Conservation (phyloP, 1,140 invertebrate species). For the Cydia amplana region DNA sequence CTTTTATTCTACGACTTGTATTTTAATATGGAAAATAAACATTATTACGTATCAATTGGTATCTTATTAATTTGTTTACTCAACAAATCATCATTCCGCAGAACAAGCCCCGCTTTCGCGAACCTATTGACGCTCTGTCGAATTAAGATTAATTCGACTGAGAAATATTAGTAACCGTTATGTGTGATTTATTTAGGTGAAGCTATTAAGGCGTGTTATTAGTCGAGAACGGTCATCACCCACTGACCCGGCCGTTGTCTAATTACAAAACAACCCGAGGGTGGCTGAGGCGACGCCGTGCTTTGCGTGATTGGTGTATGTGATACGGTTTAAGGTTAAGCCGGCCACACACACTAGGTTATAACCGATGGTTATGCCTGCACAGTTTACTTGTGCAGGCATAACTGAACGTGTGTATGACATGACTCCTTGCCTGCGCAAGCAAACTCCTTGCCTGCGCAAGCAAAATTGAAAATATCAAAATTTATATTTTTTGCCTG, state of each 20-base stretch:
- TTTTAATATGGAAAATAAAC: slow-evolving; percentile 46
- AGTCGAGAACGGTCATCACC: slow-evolving; percentile 54
- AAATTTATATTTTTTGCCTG: too few species aligned
- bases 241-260: slow-evolving; percentile 59
- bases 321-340: not conserved
- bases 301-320: not conserved
- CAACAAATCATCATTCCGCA: slow-evolving; percentile 43
- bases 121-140: slow-evolving; percentile 54
- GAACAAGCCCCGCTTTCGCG: slow-evolving; percentile 53
- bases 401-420: too few species aligned
- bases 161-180: slow-evolving; percentile 53
- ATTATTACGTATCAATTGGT: slow-evolving; percentile 41
- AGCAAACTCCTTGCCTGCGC: too few species aligned
- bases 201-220: slow-evolving; percentile 49
- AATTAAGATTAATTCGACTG: slow-evolving; percentile 59
- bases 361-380: too few species aligned
- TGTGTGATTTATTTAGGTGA: slow-evolving; percentile 60
- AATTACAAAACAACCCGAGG: slow-evolving; percentile 50
- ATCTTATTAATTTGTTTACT: slow-evolving; percentile 35
- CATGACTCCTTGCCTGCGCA: too few species aligned
- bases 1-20: slow-evolving; percentile 43
- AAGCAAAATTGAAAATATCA: too few species aligned
- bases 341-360: too few species aligned
- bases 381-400: too few species aligned
- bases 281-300: slow-evolving; percentile 21